Conservation (phyloP, 2,113 vertebrate species). For the Amazona vittata region DNA sequence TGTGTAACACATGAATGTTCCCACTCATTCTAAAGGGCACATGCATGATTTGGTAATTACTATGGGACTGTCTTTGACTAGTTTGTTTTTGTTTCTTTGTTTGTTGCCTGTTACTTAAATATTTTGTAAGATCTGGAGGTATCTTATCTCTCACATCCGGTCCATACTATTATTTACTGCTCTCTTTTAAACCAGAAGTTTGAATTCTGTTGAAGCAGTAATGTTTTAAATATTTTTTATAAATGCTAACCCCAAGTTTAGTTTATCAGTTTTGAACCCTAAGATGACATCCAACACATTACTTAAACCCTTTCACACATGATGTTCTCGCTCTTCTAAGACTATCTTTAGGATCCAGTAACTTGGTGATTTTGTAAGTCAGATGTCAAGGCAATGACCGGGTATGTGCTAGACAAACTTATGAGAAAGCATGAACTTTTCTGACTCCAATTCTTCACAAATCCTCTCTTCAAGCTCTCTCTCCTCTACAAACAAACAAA, state of each 20-base stretch:
- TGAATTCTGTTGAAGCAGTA: not conserved
- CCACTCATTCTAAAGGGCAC: conserved; percentile 70
- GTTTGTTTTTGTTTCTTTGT: conserved; percentile 69
- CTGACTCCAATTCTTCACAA: not conserved
- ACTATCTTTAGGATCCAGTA: not conserved
- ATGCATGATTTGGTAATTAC: conserved; percentile 78
- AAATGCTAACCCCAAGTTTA: not conserved
- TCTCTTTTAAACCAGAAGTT: not conserved
- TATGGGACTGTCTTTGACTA: conserved; percentile 66
- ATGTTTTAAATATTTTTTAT: not conserved
- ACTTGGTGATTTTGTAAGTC: not conserved
- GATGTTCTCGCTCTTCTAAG: not conserved
- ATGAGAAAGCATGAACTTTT: not conserved
- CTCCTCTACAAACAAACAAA: not conserved
- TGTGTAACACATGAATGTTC: conserved; percentile 72
- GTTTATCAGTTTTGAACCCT: not conserved
- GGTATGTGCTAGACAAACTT: not conserved
- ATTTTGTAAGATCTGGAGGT: conserved; percentile 61
- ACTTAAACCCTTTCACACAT: not conserved
- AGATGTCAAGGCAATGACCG: not conserved
- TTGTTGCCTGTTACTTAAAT: conserved; percentile 66
- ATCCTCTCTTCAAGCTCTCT: not conserved
- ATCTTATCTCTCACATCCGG: conserved; percentile 39
- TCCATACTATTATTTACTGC: not conserved
- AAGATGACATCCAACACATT: not conserved